A percentile compares a stretch with the other conserved stretches of the same genome.
phyloP scores from a whole-genome alignment of 2,113 vertebrate genomes.

The Anolis carolinensis region DNA sequence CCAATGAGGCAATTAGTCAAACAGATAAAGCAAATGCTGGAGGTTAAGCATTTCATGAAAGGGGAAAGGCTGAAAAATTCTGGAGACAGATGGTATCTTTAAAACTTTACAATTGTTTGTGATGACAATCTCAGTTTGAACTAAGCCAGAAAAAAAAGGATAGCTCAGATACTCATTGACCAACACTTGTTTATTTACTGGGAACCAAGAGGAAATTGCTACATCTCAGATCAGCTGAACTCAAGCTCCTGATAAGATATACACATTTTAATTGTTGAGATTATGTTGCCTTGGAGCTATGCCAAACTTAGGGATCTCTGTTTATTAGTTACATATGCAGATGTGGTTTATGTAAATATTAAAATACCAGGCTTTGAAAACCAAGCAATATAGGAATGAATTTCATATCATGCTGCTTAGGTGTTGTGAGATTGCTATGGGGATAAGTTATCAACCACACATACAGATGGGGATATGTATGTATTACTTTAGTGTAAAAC shows the following conservation, averaged over 20 bases:
- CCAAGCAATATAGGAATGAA: background rate
- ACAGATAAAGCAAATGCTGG: background rate
- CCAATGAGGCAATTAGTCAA: background rate
- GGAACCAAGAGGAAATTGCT: conserved; percentile 19
- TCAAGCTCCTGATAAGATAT: conserved; percentile 2
- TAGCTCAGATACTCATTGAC: background rate
- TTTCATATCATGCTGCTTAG: background rate
- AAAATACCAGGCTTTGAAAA: background rate
- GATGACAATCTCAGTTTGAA: conserved; percentile 34
- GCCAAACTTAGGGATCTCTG: background rate
- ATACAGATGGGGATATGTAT: background rate
- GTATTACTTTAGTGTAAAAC: background rate
- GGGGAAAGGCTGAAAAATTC: background rate
- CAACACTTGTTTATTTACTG: background rate
- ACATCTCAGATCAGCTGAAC: conserved; percentile 1
- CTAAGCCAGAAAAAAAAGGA: conserved; percentile 22
- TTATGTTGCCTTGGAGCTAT: background rate
- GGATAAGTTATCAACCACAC: background rate
- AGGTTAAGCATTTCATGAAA: background rate
- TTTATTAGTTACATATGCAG: background rate
- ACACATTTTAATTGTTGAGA: background rate
- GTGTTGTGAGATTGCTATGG: background rate
- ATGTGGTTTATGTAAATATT: background rate
- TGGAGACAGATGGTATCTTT: conserved; percentile 51
- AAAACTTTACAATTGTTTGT: conserved; percentile 41